A percentile compares a stretch with the other conserved stretches of the same genome.
Conservation (phyloP, 2,113 vertebrate genomes). For the Chaetodon auriga region DNA sequence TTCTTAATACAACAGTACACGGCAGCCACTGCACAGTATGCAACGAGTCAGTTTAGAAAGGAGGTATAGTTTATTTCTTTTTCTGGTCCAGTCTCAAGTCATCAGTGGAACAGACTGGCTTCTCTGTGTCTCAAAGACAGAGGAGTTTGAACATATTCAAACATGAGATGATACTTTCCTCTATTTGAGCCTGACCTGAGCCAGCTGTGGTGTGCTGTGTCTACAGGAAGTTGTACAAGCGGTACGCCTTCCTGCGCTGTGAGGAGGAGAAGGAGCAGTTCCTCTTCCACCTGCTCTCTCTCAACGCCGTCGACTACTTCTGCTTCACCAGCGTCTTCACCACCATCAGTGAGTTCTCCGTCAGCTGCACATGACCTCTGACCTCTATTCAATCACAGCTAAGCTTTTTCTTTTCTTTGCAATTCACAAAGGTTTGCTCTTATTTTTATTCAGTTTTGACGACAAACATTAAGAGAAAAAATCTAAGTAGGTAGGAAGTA, state of each 20-base stretch:
- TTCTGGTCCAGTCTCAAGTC: too few relatives aligned
- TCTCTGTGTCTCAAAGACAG: too few relatives aligned
- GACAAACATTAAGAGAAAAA: too few relatives aligned
- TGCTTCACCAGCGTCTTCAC: slow-evolving; percentile 97
- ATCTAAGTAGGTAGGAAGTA: too few relatives aligned
- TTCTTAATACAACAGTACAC: too few relatives aligned
- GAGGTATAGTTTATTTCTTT: too few relatives aligned
- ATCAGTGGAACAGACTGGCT: too few relatives aligned
- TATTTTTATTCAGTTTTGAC: too few relatives aligned
- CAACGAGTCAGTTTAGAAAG: too few relatives aligned
- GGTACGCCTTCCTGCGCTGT: slow-evolving; percentile 94
- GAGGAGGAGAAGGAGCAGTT: slow-evolving; percentile 97
- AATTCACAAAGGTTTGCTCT: too few relatives aligned
- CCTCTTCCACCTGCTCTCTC: slow-evolving; percentile 93
- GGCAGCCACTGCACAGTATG: too few relatives aligned
- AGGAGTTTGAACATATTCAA: background rate
- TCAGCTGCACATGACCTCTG: background rate
- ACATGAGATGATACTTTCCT: background rate
- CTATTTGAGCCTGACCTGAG: background rate
- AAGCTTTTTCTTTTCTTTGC: background rate
- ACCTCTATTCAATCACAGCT: background rate
- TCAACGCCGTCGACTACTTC: slow-evolving; percentile 97
- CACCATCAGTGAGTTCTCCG: slow-evolving; percentile 71
- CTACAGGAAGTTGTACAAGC: slow-evolving; percentile 94
- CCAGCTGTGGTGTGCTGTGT: background rate